Base-by-base conservation (phyloP, 2,888 invertebrate genomes). In the Argynnis bischoffii region DNA sequence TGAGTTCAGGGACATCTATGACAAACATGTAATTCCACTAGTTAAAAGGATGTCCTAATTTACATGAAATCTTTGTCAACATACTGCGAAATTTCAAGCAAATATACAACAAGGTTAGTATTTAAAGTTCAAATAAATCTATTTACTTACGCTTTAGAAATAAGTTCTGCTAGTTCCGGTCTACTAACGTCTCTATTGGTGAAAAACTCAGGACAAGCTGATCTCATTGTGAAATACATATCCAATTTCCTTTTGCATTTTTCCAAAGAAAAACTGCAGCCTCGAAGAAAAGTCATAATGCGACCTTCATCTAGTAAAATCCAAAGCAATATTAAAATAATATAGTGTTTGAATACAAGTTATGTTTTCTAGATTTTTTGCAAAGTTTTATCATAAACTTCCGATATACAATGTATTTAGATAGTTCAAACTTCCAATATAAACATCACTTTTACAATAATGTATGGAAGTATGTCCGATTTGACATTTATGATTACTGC, bases 211-310 rank as follows among this genome's bases (percentile, higher is more conserved):
- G 97, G 97, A 56, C 96, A 94, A 1, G 96, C 96, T 2, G 95
- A 94, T 63, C 96, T 93, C 96, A 97, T 96, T 0, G 97, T 97
- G 84, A 97, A 97, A 87, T 96, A 97, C 95, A 97, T 96, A 82
- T 97, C 97, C 67, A 97, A 84, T 82, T 97, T 97, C 76, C 94
- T 93, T 85, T 96, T 96, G 77, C 95, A 95, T 82, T 95, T 95
- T 83, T 96, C 96, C 79, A 96, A 81, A 31, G 96, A 96, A 84
- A 96, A 96, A 85, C 96, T 96, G 86, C 95, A 95, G 31, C 96
- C 96, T 21, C 96, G 93, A 55, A 96, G 91, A 82, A 96, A 96
- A 0, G 95, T 95, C 89, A 95, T 93, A 47, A 96, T 85, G 69
- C 95, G 93, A 64, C 92, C 86, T 76, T 96, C 96, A 81, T 96